Evolutionary conservation across 1,140 invertebrate species (phyloP).

Genomic region (Papilio helenus): DNA sequence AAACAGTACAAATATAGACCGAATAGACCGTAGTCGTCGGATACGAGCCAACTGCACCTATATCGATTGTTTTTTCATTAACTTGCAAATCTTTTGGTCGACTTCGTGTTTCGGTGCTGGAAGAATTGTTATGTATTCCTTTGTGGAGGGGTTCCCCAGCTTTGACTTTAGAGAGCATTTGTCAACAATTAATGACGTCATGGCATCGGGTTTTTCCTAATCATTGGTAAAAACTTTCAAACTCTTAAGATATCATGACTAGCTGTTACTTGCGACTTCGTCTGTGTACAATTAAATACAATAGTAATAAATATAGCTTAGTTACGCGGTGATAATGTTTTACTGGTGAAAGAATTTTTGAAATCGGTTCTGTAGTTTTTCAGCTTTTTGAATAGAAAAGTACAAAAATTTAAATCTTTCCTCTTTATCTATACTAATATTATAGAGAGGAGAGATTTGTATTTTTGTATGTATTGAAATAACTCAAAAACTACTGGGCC

Average conservation of each 20-base stretch:
- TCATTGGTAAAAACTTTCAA: not conserved
- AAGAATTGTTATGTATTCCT: conserved; percentile 23
- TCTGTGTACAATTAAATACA: too few relatives aligned
- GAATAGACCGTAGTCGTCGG: not conserved
- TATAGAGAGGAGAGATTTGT: too few relatives aligned
- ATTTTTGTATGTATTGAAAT: too few relatives aligned
- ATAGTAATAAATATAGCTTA: not conserved
- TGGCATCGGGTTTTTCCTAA: not conserved
- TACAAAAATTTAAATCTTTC: too few relatives aligned
- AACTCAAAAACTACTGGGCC: too few relatives aligned
- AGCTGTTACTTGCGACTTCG: not conserved
- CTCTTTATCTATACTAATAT: too few relatives aligned
- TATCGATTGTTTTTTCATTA: conserved; percentile 24
- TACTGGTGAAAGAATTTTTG: too few relatives aligned
- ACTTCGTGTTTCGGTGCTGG: conserved; percentile 4
- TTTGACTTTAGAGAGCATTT: not conserved
- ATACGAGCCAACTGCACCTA: conserved; percentile 6
- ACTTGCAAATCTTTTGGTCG: conserved; percentile 14
- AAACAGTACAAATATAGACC: not conserved
- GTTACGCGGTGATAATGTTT: too few relatives aligned
- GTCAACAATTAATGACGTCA: conserved; percentile 11
- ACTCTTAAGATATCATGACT: not conserved
- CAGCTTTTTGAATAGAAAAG: too few relatives aligned
- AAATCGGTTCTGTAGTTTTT: too few relatives aligned
- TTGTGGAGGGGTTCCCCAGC: not conserved